Base-by-base conservation (phyloP, 2,888 invertebrate species). In the Trissoscelio sp. region DNA sequence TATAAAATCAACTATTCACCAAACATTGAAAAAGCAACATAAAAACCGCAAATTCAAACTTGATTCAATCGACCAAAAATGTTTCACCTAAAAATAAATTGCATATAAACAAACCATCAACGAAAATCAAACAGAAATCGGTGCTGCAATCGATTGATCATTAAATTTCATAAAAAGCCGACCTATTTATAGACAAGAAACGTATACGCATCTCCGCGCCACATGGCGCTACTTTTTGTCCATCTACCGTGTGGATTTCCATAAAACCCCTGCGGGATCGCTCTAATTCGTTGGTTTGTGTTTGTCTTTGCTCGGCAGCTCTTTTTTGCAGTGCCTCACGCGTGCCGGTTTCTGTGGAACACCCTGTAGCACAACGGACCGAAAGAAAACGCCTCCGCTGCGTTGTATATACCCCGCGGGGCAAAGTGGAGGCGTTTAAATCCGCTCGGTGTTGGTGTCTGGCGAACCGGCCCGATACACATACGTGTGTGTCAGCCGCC, bases 371-470 rank as follows among this genome's bases (percentile, higher is more conserved):
- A 7, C 22, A 48, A 12, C 46, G 46, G 46, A 6, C 53, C n/a
- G 57, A 42, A 44, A 39, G 57, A 74, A 67, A n/a, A n/a, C 75
- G 75, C 75, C 75, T 67, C 69, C 69, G 69, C 67, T n/a, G 51
- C 53, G n/a, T n/a, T n/a, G n/a, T n/a, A n/a, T 72, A 53, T 62
- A 22, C 14, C 60, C 51, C 72, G 55, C 18, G 66, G 75, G 51
- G 58, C 75, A 48, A 60, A 67, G 77, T 34, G 70, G 78, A 78
- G 78, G 78, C 78, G 78, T 78, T 78, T 78, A 78, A 78, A 78
- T 70, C 24, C 62, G 62, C 62, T 55, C 70, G 64, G 70, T 58
- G 58, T 66, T 75, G 64, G 73, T 69, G 69, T 69, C 66, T 42
- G 69, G n/a, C 42, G 16, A 14, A n/a, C 24, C 39, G 11, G 64